These are phyloP conservation scores for Motacilla alba DNA, from an alignment of 2,113 vertebrate genomes.

Conservation along the genomic window DNA sequence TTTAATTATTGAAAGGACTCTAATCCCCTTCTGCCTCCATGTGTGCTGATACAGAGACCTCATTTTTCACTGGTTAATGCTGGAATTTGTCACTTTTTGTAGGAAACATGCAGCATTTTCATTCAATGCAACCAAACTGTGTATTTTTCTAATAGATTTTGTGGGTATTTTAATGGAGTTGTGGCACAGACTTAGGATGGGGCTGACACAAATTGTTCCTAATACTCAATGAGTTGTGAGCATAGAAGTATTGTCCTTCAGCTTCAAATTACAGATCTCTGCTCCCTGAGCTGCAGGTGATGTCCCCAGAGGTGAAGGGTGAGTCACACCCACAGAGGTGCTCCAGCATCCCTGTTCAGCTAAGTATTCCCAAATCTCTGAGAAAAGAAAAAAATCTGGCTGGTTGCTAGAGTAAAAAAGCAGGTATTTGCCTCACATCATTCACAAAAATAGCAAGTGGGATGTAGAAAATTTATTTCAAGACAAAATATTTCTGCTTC, in stretches of 20 bases:
- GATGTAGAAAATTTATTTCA: background rate
- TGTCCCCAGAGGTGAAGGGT: background rate
- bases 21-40: slow-evolving; percentile 36
- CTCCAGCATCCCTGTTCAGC: background rate
- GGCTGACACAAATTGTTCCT: background rate
- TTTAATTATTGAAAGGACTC: slow-evolving; percentile 39
- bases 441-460: background rate
- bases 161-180: background rate
- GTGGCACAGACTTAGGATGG: background rate
- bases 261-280: background rate
- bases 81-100: slow-evolving; percentile 1
- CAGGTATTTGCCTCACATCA: background rate
- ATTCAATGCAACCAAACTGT: background rate
- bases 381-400: background rate
- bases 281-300: background rate
- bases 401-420: background rate
- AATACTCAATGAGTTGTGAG: background rate
- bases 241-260: background rate
- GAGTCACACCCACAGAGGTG: background rate
- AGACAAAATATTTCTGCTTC: background rate
- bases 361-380: background rate
- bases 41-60: slow-evolving; percentile 25
- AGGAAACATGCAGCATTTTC: background rate
- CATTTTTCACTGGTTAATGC: background rate
- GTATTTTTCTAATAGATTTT: background rate